Conservation (phyloP, 2,113 vertebrate genomes). For the Galemys pyrenaicus region DNA sequence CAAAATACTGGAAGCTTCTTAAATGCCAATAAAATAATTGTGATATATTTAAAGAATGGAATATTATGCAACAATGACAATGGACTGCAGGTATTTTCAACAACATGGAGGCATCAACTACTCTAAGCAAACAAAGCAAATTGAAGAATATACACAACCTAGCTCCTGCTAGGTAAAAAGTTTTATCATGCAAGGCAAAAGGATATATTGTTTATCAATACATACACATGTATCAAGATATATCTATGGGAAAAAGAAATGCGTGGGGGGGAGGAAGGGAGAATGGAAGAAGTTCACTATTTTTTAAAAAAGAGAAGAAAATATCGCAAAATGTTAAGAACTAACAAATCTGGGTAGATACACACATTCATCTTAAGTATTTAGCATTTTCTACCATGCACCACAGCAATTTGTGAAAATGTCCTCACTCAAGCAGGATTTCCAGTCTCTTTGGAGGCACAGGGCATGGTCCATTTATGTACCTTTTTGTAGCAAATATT, state of each 20-base stretch:
- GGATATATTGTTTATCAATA: not conserved
- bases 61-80: not conserved
- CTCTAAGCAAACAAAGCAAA: conserved; percentile 9
- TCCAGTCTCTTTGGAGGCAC: not conserved
- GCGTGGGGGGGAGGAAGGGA: not conserved
- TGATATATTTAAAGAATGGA: not conserved
- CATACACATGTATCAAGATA: not conserved
- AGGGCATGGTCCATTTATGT: not conserved
- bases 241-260: not conserved
- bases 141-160: not conserved
- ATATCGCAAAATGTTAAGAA: not conserved
- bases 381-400: not conserved
- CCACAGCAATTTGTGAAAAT: accelerated
- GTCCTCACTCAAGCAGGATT: not conserved
- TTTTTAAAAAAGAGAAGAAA: conserved; percentile 5
- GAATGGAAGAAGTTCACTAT: not conserved
- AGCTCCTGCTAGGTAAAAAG: not conserved
- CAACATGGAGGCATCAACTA: not conserved
- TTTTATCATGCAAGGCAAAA: not conserved
- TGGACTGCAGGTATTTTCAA: not conserved
- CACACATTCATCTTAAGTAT: not conserved
- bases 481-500: not conserved
- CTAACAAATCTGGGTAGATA: not conserved
- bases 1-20: not conserved
- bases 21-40: conserved; percentile 2